Conservation (phyloP, 2,888 invertebrate species). For the Heteropelma amictum region DNA sequence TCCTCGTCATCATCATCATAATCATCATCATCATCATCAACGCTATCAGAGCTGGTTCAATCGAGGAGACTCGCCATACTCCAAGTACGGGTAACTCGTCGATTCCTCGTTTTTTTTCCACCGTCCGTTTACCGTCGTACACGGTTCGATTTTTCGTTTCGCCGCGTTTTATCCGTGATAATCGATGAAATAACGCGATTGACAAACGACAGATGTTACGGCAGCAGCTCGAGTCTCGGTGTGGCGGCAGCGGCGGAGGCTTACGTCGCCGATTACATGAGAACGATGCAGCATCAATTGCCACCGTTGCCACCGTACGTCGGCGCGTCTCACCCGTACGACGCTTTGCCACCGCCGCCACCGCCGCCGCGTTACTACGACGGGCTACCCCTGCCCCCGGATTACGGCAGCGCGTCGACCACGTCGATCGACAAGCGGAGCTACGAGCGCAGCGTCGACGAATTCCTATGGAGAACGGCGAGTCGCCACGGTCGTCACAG, state of each 20-base stretch:
- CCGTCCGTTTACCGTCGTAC: background rate
- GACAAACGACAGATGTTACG: constrained; percentile 75
- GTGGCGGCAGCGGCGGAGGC: constrained; percentile 89
- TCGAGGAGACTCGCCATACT: constrained; percentile 73
- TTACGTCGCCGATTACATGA: constrained; percentile 93
- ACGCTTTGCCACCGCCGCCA: constrained; percentile 80
- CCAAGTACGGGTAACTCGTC: constrained; percentile 68
- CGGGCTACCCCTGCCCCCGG: constrained; percentile 85
- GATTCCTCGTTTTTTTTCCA: background rate
- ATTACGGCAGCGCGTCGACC: constrained; percentile 82
- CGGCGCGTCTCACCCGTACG: constrained; percentile 82
- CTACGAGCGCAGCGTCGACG: constrained; percentile 93
- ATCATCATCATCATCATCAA: constrained; percentile 73
- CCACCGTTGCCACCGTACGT: constrained; percentile 93
- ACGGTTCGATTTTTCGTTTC: too few species aligned
- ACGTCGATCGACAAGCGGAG: constrained; percentile 86
- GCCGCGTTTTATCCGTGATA: too few species aligned
- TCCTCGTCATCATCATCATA: too few species aligned
- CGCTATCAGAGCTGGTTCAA: constrained; percentile 74
- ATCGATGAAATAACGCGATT: too few species aligned
- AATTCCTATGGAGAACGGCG: constrained; percentile 90
- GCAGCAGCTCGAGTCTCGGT: constrained; percentile 77
- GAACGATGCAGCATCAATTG: constrained; percentile 91
- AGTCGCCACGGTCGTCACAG: constrained; percentile 81
- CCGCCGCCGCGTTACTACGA: constrained; percentile 85